A percentile compares a stretch with the other conserved stretches of the same genome.
Conservation (phyloP, 2,888 invertebrate species). For the Tetramorium bicarinatum region DNA sequence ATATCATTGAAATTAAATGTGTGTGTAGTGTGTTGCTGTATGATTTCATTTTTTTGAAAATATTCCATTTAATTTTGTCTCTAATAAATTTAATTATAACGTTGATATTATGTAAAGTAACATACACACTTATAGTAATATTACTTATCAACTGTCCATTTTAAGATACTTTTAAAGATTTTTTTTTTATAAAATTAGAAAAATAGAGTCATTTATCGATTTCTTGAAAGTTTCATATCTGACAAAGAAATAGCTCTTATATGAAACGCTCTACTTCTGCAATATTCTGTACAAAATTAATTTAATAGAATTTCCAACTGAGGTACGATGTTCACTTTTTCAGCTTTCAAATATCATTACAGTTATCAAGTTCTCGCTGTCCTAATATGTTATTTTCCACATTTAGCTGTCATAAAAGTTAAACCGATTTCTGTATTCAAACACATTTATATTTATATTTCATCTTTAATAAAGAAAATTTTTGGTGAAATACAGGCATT, state of each 20-base stretch:
- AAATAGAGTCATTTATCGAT: slow-evolving; percentile 18
- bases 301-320: slow-evolving; percentile 22
- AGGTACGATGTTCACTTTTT: slow-evolving; percentile 12
- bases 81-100: slow-evolving; percentile 14
- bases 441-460: neutral
- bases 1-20: neutral
- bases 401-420: neutral
- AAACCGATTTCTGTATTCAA: neutral
- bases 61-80: neutral
- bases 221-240: slow-evolving; percentile 23
- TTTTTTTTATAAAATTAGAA: neutral
- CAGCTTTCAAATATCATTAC: neutral
- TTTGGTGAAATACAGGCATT: neutral
- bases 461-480: slow-evolving; percentile 8
- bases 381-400: slow-evolving; percentile 26
- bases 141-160: neutral
- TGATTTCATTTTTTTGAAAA: neutral
- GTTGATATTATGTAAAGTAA: neutral
- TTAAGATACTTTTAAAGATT: neutral
- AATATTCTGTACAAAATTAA: slow-evolving; percentile 33
- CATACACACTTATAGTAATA: neutral
- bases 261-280: slow-evolving; percentile 14
- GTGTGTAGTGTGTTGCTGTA: neutral
- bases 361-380: slow-evolving; percentile 1
- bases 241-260: slow-evolving; percentile 15